Evolutionary conservation across 2,888 invertebrate genomes (phyloP).

Genomic region (Ctena decussata): DNA sequence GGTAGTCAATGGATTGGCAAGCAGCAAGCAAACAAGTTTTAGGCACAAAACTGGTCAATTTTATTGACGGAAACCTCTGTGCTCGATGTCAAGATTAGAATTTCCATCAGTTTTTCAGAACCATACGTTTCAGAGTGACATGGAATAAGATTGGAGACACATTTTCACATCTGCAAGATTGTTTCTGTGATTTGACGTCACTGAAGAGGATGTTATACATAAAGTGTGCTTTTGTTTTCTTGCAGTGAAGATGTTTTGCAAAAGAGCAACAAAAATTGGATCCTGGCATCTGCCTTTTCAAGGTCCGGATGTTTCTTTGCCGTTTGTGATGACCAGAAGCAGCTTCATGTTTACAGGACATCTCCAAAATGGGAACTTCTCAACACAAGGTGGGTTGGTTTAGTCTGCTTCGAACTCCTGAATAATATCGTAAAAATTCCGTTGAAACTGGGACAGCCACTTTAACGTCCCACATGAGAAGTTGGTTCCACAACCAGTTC

Average conservation of each 20-base stretch:
- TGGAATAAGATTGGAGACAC: constrained; percentile 17
- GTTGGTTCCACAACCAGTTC: neutral
- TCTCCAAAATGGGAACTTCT: constrained; percentile 39
- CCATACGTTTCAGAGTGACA: constrained; percentile 25
- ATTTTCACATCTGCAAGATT: neutral
- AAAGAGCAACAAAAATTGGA: constrained; percentile 53
- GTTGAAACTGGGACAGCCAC: neutral
- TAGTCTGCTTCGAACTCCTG: neutral
- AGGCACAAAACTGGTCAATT: constrained; percentile 77
- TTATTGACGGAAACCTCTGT: constrained; percentile 75
- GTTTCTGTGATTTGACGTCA: constrained; percentile 8
- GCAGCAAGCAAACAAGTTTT: constrained; percentile 65
- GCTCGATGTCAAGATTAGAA: constrained; percentile 58
- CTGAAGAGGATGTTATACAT: neutral
- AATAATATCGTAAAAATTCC: neutral
- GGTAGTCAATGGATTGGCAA: constrained; percentile 65
- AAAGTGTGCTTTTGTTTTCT: constrained; percentile 21
- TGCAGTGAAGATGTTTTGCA: constrained; percentile 48
- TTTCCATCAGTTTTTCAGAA: constrained; percentile 44
- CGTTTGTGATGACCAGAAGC: constrained; percentile 81
- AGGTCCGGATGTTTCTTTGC: constrained; percentile 76
- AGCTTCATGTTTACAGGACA: constrained; percentile 74
- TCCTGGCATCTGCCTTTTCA: constrained; percentile 77
- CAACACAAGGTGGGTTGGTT: constrained; percentile 44
- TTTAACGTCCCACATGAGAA: neutral